phyloP scores from a whole-genome alignment of 1,140 invertebrate species.

The Plutomurus gul region DNA sequence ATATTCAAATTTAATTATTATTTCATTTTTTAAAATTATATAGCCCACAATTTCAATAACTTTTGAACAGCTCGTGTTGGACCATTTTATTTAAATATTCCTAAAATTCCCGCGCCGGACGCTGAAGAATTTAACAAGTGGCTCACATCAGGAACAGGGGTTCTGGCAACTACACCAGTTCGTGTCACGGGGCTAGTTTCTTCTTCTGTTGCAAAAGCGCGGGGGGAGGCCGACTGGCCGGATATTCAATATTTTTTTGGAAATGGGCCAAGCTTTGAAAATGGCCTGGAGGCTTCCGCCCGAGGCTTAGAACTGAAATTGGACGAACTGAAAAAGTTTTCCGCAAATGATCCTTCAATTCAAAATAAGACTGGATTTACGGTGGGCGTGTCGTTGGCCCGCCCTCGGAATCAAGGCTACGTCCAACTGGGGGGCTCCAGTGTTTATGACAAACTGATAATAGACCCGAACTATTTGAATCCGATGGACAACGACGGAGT shows the following conservation, averaged over 20 bases:
- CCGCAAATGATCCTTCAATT: background rate
- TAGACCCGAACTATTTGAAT: conserved; percentile 1
- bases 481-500: background rate
- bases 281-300: background rate
- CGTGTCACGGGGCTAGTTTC: background rate
- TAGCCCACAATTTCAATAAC: too few species aligned
- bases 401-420: background rate
- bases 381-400: background rate
- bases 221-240: background rate
- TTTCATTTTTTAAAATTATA: background rate
- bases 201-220: background rate
- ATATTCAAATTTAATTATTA: background rate
- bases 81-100: background rate
- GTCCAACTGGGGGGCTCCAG: background rate
- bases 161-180: background rate
- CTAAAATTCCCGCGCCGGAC: background rate
- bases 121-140: background rate
- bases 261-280: background rate
- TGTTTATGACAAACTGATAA: background rate
- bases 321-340: background rate
- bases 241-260: background rate
- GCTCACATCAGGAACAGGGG: background rate
- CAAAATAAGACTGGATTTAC: background rate
- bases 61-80: background rate
- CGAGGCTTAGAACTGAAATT: background rate